phyloP scores from a whole-genome alignment of 2,113 vertebrate genomes.

The Struthio camelus region DNA sequence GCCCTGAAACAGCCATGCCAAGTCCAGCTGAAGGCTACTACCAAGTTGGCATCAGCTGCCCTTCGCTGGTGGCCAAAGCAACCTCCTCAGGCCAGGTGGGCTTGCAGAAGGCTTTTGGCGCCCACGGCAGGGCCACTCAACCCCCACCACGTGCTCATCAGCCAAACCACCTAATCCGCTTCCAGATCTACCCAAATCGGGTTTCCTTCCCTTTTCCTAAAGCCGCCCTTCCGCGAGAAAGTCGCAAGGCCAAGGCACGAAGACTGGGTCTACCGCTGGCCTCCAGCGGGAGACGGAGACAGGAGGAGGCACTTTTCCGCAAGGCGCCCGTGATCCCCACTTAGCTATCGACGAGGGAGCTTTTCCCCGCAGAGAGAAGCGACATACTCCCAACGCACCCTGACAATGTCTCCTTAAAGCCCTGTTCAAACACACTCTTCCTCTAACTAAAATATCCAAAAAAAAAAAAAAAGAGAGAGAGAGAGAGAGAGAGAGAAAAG shows the following conservation, averaged over 20 bases:
- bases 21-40: not conserved
- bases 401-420: slow-evolving; percentile 23
- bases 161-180: not conserved
- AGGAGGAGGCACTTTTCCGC: not conserved
- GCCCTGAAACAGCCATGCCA: no score
- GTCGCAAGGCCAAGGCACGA: not conserved
- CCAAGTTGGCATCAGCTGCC: not conserved
- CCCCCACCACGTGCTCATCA: not conserved
- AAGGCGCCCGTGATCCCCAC: not conserved
- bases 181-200: not conserved
- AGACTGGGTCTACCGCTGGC: not conserved
- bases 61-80: no score
- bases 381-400: fast-evolving
- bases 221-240: not conserved
- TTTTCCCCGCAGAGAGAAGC: not conserved
- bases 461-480: no score
- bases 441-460: not conserved
- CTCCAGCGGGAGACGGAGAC: not conserved
- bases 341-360: not conserved
- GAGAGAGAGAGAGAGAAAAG: slow-evolving; percentile 4
- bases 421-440: slow-evolving; percentile 7
- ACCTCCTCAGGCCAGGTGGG: not conserved
- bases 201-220: not conserved
- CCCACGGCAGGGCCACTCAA: not conserved
- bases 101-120: not conserved